Percentiles rank a stretch among this genome's conserved stretches.
Evolutionary conservation across 2,888 invertebrate species (phyloP).

Genomic region (Napeogenes inachia): DNA sequence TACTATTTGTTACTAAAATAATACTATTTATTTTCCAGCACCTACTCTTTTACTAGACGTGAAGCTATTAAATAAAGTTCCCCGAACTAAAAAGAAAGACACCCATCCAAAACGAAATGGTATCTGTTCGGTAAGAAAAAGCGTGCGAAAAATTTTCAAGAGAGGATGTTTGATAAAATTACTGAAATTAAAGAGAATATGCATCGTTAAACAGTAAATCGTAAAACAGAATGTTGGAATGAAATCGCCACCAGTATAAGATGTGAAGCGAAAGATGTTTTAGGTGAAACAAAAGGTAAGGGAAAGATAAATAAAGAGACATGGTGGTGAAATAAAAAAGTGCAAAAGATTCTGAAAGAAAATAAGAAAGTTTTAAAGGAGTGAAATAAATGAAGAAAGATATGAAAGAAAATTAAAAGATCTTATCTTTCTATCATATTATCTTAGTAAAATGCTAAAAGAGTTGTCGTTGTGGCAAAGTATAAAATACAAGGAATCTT

Average conservation of each 20-base stretch:
- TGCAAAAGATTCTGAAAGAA: constrained; percentile 15
- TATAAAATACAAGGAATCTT: neutral
- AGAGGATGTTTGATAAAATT: constrained; percentile 6
- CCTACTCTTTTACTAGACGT: no score
- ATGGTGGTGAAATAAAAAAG: constrained; percentile 17
- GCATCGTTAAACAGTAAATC: constrained; percentile 7
- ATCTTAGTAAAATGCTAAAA: neutral
- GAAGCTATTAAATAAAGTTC: no score
- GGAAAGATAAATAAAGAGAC: constrained; percentile 14
- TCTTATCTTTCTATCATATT: neutral
- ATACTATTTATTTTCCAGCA: no score
- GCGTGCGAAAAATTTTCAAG: neutral
- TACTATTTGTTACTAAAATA: no score
- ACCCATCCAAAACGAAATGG: no score
- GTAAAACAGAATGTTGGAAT: neutral
- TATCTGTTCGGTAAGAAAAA: neutral
- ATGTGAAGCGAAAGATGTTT: neutral
- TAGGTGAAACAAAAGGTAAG: constrained; percentile 8
- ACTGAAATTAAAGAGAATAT: constrained; percentile 5
- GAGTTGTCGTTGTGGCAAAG: neutral
- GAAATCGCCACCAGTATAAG: constrained; percentile 12
- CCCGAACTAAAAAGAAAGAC: no score
- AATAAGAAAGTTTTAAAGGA: constrained; percentile 14
- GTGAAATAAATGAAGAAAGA: constrained; percentile 1
- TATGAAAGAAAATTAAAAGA: neutral